These are phyloP conservation scores for Scleropages formosus DNA, from an alignment of 2,797 vertebrate genomes.

Conservation along the genomic window DNA sequence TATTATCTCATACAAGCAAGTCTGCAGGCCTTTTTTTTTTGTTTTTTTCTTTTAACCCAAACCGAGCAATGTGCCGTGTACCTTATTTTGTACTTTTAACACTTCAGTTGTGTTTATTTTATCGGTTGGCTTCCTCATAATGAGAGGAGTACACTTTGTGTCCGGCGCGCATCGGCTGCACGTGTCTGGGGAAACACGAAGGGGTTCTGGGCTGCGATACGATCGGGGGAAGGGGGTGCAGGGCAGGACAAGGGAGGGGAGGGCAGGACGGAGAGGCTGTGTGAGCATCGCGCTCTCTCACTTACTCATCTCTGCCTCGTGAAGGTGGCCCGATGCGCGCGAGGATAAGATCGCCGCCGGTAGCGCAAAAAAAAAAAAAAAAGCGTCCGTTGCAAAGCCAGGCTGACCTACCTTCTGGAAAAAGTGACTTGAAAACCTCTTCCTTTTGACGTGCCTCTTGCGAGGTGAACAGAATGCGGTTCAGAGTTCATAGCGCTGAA, in stretches of 20 bases:
- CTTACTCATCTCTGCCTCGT: constrained; percentile 6
- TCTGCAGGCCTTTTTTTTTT: too few relatives aligned
- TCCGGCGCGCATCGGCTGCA: too few relatives aligned
- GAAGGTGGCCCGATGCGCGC: background rate
- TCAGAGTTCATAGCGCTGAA: background rate
- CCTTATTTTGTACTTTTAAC: background rate
- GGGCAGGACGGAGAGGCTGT: background rate
- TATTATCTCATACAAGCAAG: too few relatives aligned
- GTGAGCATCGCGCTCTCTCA: background rate
- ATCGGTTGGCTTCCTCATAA: too few relatives aligned
- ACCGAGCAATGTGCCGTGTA: too few relatives aligned
- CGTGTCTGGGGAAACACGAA: too few relatives aligned
- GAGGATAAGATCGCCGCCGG: constrained; percentile 4
- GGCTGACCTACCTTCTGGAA: constrained; percentile 30
- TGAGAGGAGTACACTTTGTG: too few relatives aligned
- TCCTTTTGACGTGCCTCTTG: constrained; percentile 14
- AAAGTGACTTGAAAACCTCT: constrained; percentile 24
- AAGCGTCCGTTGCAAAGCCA: background rate
- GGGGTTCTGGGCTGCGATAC: background rate
- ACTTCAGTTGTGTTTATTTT: too few relatives aligned
- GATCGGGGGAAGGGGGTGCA: background rate
- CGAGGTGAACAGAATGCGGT: constrained; percentile 7
- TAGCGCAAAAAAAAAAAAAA: background rate
- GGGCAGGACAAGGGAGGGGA: too few relatives aligned
- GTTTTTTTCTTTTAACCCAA: too few relatives aligned